Evolutionary conservation across 2,888 invertebrate species (phyloP).

Genomic region (Gibbula magus): DNA sequence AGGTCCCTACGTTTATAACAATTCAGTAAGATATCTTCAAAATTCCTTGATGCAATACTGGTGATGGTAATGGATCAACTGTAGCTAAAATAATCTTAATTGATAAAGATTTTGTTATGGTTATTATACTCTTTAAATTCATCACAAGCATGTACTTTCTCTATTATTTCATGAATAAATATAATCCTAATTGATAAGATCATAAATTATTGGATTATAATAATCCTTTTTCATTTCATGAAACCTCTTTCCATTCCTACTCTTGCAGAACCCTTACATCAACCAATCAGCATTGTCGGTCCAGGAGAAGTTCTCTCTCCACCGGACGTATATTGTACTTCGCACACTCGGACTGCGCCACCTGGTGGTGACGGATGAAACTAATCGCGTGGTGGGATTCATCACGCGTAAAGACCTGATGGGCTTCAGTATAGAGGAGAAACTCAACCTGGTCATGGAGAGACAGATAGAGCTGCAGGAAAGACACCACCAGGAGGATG

Average conservation of each 20-base stretch:
- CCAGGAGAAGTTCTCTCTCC: constrained; percentile 73
- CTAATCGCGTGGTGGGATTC: constrained; percentile 74
- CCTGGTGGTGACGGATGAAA: constrained; percentile 71
- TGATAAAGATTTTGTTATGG: too few relatives aligned
- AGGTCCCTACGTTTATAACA: too few relatives aligned
- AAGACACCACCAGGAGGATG: background rate
- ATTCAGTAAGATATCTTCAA: too few relatives aligned
- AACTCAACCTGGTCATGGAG: constrained; percentile 57
- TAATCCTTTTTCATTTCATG: background rate
- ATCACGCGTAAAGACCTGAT: constrained; percentile 76
- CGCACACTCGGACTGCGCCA: constrained; percentile 76
- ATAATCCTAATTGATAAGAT: too few relatives aligned
- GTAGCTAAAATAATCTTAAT: too few relatives aligned
- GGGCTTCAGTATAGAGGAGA: constrained; percentile 75
- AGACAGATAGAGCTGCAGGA: constrained; percentile 2
- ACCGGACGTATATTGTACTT: constrained; percentile 75
- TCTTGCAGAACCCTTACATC: constrained; percentile 71
- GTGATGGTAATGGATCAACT: too few relatives aligned
- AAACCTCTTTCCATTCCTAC: background rate
- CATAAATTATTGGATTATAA: too few relatives aligned
- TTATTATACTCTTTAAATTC: too few relatives aligned
- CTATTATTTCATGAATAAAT: too few relatives aligned
- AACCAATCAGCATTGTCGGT: constrained; percentile 75
- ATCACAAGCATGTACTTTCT: too few relatives aligned
- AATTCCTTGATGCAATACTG: too few relatives aligned